phyloP scores from a whole-genome alignment of 1,140 invertebrate genomes.

The Hycleus phaleratus region DNA sequence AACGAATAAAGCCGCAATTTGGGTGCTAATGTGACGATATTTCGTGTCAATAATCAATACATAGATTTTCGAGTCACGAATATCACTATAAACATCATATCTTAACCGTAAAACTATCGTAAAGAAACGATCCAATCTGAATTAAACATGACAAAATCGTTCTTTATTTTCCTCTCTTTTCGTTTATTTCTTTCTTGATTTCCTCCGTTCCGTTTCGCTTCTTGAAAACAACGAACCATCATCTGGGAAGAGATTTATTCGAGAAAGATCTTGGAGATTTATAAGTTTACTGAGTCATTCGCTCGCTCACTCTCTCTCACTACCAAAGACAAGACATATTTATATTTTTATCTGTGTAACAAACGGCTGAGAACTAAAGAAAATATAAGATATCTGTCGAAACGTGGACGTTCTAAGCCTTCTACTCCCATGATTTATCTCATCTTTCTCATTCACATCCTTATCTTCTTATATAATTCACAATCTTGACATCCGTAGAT shows the following conservation, averaged over 20 bases:
- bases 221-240: constrained; percentile 15
- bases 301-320: not conserved
- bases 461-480: constrained; percentile 13
- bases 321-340: constrained; percentile 28
- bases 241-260: constrained; percentile 24
- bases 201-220: not conserved
- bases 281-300: constrained; percentile 29
- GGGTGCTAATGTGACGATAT: not conserved
- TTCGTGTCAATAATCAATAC: constrained; percentile 30
- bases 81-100: not conserved
- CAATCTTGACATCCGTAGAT: constrained; percentile 5
- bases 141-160: constrained; percentile 29
- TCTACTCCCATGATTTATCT: constrained; percentile 21
- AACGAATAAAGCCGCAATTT: not conserved
- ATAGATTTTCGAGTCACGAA: constrained; percentile 29
- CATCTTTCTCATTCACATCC: not conserved
- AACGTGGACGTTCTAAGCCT: constrained; percentile 26
- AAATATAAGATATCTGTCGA: constrained; percentile 29
- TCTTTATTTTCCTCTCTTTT: too few relatives aligned
- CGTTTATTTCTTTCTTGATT: too few relatives aligned
- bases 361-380: constrained; percentile 25
- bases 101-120: too few relatives aligned
- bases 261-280: constrained; percentile 20
- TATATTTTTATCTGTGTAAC: constrained; percentile 31
- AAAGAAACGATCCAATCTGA: constrained; percentile 31